Conservation (phyloP, 2,797 vertebrate species). For the Sebastolobus alascanus region DNA sequence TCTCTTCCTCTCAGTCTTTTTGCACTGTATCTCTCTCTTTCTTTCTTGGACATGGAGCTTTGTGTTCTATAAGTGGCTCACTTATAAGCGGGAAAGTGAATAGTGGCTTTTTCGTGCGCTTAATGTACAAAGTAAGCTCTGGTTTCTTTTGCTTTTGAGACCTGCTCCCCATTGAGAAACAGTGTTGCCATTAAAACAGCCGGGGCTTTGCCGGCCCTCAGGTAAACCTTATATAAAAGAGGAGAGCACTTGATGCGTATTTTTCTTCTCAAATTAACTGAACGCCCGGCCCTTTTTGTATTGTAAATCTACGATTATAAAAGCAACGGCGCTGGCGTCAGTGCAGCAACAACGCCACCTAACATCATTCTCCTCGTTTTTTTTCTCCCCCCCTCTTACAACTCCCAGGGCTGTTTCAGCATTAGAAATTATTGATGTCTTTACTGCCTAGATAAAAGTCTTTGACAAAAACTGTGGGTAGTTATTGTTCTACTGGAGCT, state of each 20-base stretch:
- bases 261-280: slow-evolving; percentile 60
- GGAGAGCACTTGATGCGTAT: slow-evolving; percentile 27
- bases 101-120: slow-evolving; percentile 49
- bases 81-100: slow-evolving; percentile 58
- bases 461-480: slow-evolving; percentile 68
- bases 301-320: slow-evolving; percentile 62
- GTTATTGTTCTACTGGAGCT: slow-evolving; percentile 64
- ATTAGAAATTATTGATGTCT: slow-evolving; percentile 81
- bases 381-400: slow-evolving; percentile 38
- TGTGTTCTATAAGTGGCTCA: slow-evolving; percentile 70
- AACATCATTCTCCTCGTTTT: slow-evolving; percentile 61
- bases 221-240: slow-evolving; percentile 62
- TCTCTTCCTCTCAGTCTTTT: slow-evolving; percentile 47
- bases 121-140: slow-evolving; percentile 51
- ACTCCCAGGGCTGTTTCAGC: slow-evolving; percentile 76
- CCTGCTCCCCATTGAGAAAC: slow-evolving; percentile 37
- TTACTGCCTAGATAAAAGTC: slow-evolving; percentile 76
- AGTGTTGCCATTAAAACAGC: slow-evolving; percentile 49
- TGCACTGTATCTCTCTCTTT: slow-evolving; percentile 59
- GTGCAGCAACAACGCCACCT: slow-evolving; percentile 67
- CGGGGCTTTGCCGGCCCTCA: slow-evolving; percentile 46
- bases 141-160: slow-evolving; percentile 50
- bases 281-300: slow-evolving; percentile 39
- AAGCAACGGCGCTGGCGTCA: slow-evolving; percentile 54
- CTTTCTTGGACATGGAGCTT: slow-evolving; percentile 70